phyloP scores from a whole-genome alignment of 1,140 invertebrate genomes.

The Drosophila bifasciata region DNA sequence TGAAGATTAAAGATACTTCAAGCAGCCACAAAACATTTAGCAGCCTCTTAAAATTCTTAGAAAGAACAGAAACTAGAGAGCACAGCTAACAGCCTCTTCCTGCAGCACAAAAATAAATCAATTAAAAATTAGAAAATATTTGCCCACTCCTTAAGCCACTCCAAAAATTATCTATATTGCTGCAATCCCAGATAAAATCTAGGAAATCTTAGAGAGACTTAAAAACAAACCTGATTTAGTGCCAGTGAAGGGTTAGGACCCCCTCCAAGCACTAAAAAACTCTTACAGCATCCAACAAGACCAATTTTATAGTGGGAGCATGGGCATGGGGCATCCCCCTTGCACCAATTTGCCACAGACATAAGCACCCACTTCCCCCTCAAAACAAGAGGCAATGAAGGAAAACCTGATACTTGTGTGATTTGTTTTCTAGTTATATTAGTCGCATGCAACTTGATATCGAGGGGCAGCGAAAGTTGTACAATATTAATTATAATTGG shows the following conservation, averaged over 20 bases:
- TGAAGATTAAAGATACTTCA: too few species aligned
- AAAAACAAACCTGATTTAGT: conserved; percentile 8
- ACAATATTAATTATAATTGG: conserved; percentile 46
- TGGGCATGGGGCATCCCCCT: background rate
- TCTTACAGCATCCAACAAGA: conserved; percentile 1
- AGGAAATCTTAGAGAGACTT: conserved; percentile 29
- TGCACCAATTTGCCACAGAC: conserved; percentile 10
- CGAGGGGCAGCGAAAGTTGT: conserved; percentile 54
- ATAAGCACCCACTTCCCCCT: conserved; percentile 35
- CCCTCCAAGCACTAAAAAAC: too few species aligned
- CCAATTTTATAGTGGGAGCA: background rate
- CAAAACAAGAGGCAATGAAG: conserved; percentile 3
- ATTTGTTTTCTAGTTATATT: conserved; percentile 33
- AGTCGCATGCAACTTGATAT: conserved; percentile 38
- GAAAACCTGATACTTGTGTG: conserved; percentile 47
- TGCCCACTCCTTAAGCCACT: background rate
- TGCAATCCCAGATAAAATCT: background rate
- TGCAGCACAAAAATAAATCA: background rate
- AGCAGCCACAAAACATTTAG: too few species aligned
- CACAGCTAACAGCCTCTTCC: too few species aligned
- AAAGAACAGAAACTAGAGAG: too few species aligned
- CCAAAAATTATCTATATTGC: background rate
- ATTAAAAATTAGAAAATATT: background rate
- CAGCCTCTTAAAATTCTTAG: too few species aligned
- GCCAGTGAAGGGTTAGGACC: too few species aligned